These are phyloP conservation scores for Nesogale talazaci DNA, from an alignment of 2,113 vertebrate species.

Conservation along the genomic window DNA sequence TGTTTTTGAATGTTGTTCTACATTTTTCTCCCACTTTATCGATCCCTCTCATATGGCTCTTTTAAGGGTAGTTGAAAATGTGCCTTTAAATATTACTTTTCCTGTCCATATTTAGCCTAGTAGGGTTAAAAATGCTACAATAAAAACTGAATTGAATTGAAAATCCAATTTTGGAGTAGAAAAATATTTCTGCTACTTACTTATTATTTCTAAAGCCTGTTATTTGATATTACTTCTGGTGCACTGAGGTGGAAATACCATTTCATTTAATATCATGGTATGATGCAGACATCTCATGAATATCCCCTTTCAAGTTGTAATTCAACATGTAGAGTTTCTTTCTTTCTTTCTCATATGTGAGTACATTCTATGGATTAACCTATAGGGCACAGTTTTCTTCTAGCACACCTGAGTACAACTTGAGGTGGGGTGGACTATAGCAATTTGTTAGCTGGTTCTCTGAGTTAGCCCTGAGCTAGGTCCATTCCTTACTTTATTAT, in stretches of 20 bases:
- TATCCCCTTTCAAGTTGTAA: neutral
- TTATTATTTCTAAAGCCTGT: too few species aligned
- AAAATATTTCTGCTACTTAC: too few species aligned
- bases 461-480: neutral
- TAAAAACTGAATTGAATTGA: too few species aligned
- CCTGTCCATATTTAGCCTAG: too few species aligned
- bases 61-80: too few species aligned
- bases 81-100: too few species aligned
- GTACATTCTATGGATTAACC: neutral
- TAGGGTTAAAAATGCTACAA: too few species aligned
- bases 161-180: too few species aligned
- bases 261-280: neutral
- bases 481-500: neutral
- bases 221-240: too few species aligned
- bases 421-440: neutral
- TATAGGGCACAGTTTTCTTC: neutral
- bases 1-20: too few species aligned
- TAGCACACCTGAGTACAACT: neutral
- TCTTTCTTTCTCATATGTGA: neutral
- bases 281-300: constrained; percentile 38
- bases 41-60: too few species aligned
- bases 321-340: constrained; percentile 60
- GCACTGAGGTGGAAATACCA: neutral
- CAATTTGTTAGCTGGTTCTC: neutral
- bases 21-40: too few species aligned